These are phyloP conservation scores for Marmota flaviventris DNA, from an alignment of 2,113 vertebrate genomes.

Conservation along the genomic window DNA sequence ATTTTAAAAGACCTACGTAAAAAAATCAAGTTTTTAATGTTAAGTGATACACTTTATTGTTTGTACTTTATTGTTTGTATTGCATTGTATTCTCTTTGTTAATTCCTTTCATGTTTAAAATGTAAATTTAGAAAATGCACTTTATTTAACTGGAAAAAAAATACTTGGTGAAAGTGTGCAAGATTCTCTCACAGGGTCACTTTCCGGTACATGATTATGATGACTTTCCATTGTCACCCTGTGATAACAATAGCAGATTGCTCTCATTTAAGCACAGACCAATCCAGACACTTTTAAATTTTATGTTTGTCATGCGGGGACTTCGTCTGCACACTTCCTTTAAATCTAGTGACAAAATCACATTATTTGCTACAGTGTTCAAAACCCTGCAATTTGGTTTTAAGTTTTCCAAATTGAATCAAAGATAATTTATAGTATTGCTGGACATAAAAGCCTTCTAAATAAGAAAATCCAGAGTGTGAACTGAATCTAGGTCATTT, in stretches of 20 bases:
- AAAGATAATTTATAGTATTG: constrained; percentile 29
- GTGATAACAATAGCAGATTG: background rate
- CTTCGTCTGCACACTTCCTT: background rate
- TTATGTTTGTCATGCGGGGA: background rate
- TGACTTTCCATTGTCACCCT: background rate
- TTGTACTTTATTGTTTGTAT: background rate
- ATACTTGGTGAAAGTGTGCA: background rate
- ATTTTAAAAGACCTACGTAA: background rate
- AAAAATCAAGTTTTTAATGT: background rate
- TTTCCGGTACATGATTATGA: background rate
- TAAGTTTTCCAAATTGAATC: constrained; percentile 48
- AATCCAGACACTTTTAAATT: background rate
- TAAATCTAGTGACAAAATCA: background rate
- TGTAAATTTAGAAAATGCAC: background rate
- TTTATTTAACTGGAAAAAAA: background rate
- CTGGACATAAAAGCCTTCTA: background rate
- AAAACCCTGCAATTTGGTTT: background rate
- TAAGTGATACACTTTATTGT: background rate
- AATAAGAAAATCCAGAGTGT: background rate
- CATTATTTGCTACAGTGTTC: background rate
- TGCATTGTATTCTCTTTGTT: background rate
- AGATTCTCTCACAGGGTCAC: background rate
- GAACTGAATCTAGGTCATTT: background rate
- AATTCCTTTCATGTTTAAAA: background rate
- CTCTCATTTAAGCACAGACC: constrained; percentile 13